Conservation (phyloP, 2,113 vertebrate genomes). For the Calidris pygmaea region DNA sequence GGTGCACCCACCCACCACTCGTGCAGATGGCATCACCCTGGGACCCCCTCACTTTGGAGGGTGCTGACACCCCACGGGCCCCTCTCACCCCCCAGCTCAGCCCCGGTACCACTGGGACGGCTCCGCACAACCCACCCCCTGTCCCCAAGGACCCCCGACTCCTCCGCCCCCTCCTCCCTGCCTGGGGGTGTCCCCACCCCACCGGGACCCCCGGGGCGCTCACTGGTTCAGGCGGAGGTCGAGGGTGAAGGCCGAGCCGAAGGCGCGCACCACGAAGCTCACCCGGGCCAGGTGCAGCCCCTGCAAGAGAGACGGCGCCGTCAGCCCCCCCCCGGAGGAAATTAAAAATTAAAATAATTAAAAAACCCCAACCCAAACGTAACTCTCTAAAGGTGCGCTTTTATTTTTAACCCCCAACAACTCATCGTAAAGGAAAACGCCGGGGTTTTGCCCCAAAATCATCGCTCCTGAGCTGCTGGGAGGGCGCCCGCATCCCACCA, state of each 20-base stretch:
- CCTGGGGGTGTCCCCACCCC: background rate
- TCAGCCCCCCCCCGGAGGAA: background rate
- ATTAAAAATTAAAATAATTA: background rate
- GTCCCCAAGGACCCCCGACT: background rate
- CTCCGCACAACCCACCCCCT: background rate
- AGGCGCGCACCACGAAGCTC: conserved; percentile 85
- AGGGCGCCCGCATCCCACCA: background rate
- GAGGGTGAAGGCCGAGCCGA: conserved; percentile 84
- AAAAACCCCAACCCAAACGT: background rate
- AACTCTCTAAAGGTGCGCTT: background rate
- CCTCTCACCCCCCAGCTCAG: background rate
- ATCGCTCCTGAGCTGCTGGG: background rate
- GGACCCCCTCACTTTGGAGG: background rate
- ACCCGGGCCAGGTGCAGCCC: conserved; percentile 87
- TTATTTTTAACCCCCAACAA: background rate
- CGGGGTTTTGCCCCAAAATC: accelerated
- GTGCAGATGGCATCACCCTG: accelerated
- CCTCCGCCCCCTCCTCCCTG: background rate
- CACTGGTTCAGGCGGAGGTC: conserved; percentile 91
- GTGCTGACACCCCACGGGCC: background rate
- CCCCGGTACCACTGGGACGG: background rate
- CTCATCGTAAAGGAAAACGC: background rate
- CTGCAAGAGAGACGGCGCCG: conserved; percentile 55
- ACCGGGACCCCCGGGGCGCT: conserved; percentile 13
- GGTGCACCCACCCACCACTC: background rate